Evolutionary conservation across 2,113 vertebrate species (phyloP).

Genomic region (cat (Felis catus)): DNA sequence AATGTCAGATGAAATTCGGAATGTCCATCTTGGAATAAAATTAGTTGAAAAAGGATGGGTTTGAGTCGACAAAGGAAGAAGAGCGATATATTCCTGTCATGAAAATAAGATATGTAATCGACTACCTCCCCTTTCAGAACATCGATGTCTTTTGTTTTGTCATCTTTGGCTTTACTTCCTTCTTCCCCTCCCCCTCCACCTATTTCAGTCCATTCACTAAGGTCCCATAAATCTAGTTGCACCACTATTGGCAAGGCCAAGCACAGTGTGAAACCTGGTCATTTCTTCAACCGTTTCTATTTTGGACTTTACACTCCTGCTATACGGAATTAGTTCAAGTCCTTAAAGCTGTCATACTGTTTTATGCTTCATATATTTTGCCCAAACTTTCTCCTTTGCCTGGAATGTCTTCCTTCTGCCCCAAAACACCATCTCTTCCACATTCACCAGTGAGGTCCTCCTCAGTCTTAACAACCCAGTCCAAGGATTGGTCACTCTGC

Average conservation of each 20-base stretch:
- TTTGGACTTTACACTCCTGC: background rate
- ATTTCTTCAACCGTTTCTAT: background rate
- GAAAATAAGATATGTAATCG: background rate
- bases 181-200: background rate
- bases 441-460: background rate
- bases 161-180: background rate
- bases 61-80: background rate
- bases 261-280: background rate
- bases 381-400: background rate
- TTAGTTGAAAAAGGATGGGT: background rate
- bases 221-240: background rate
- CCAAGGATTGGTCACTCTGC: background rate
- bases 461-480: background rate
- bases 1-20: background rate
- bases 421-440: background rate
- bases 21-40: background rate
- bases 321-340: background rate
- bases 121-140: accelerated
- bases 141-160: background rate
- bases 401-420: background rate
- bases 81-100: background rate
- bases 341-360: background rate
- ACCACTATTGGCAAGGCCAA: background rate
- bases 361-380: background rate
- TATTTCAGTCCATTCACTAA: background rate